Evolutionary conservation across 2,113 vertebrate genomes (phyloP).

Genomic region (Origma solitaria): DNA sequence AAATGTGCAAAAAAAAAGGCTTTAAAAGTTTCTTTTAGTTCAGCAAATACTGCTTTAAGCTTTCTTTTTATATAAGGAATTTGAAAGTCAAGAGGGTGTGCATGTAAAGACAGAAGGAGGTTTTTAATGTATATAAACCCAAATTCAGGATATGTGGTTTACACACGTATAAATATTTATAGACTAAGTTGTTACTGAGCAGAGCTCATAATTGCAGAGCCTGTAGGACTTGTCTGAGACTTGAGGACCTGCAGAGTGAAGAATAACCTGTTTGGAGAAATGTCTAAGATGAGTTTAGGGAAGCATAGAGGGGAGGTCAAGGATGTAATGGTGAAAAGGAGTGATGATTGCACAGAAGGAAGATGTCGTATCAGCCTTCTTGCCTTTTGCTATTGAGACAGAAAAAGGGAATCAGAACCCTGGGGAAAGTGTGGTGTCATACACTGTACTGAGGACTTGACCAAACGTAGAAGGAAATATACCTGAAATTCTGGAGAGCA

Average conservation of each 20-base stretch:
- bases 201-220: background rate
- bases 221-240: background rate
- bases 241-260: background rate
- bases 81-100: background rate
- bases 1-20: fast-evolving
- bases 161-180: background rate
- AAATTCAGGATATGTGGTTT: background rate
- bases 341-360: background rate
- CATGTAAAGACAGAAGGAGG: background rate
- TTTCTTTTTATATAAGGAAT: background rate
- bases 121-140: background rate
- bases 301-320: background rate
- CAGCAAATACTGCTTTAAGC: background rate
- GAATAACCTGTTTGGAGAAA: background rate
- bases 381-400: background rate
- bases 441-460: background rate
- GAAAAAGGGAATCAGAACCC: background rate
- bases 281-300: background rate
- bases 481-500: fast-evolving
- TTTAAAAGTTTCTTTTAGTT: background rate
- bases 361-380: fast-evolving
- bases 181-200: background rate
- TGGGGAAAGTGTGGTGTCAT: background rate
- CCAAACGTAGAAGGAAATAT: background rate
- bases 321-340: background rate